Evolutionary conservation across 2,888 invertebrate species (phyloP), one percentile per base, ranked within the genome.

Genomic region (Gari tellinella): DNA sequence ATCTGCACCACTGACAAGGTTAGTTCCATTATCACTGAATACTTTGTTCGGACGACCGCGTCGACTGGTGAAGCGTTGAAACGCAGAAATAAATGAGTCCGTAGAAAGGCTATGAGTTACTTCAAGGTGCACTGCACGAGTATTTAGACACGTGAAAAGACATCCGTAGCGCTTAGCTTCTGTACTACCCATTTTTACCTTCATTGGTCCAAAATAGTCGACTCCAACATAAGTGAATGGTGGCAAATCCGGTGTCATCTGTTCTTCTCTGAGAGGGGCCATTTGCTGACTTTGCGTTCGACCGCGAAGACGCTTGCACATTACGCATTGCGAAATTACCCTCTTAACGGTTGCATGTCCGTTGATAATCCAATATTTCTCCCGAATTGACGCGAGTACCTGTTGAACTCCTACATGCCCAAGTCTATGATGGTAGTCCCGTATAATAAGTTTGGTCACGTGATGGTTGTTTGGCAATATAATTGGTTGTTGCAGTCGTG

Each of bases 161-260:
- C 72, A 72, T 5, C 74, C 78, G n/a, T 37, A 60, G 17, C 43
- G 23, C 40, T 80, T 75, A 1, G 68, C 52, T 26, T 31, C 19
- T 17, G 41, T 31, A 1, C 67, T 43, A 19, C 64, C 64, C 14
- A 38, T 38, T 40, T 77, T 74, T 5, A 77, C 61, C 15, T 40
- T 38, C 7, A 77, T 38, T 0, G 77, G 80, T 4, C 77, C 80
- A 46, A 80, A 80, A 40, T 55, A 73, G 40, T 77, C 80, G 10
- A 76, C 46, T 10, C 73, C 80, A 0, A 75, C 58, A 52, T 49
- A 62, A 2, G 74, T 74, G 41, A 80, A 80, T 12, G 72, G 73
- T 10, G 76, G 65, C 58, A 53, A 53, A 45, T 57, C 43, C 0
- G 75, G 68, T 17, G 61, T 62, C 26, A 62, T 40, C 43, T 61